A percentile compares a stretch with the other conserved stretches of the same genome.
phyloP scores from a whole-genome alignment of 2,113 vertebrate genomes.

The Brevimyrus niger region DNA sequence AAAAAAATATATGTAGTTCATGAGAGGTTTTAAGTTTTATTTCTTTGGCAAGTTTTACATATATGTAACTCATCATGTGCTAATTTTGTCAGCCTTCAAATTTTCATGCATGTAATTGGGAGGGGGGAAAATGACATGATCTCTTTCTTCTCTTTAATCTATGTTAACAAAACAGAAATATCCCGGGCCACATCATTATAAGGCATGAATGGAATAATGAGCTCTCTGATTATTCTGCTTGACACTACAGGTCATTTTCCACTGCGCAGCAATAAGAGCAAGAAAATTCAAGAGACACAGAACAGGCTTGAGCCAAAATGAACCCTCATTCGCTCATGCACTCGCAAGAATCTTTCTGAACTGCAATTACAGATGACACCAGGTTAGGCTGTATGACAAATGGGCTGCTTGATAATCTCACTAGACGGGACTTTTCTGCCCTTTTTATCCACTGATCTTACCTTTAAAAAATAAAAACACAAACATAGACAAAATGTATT shows the following conservation, averaged over 20 bases:
- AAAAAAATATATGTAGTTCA: not conserved
- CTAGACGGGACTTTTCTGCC: not conserved
- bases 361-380: not conserved
- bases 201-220: not conserved
- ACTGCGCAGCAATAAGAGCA: not conserved
- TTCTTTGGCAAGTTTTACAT: not conserved
- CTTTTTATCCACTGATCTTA: not conserved
- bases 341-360: not conserved
- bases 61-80: not conserved
- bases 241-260: not conserved
- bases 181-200: not conserved
- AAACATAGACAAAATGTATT: not conserved
- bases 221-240: not conserved
- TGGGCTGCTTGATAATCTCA: not conserved
- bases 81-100: slow-evolving; percentile 8
- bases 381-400: not conserved
- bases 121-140: not conserved
- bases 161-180: not conserved
- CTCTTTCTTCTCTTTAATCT: not conserved
- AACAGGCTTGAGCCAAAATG: not conserved
- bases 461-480: not conserved
- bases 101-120: not conserved
- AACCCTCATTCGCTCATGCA: not conserved
- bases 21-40: not conserved
- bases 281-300: not conserved